phyloP scores from a whole-genome alignment of 2,113 vertebrate genomes.

The Lagenorhynchus albirostris region DNA sequence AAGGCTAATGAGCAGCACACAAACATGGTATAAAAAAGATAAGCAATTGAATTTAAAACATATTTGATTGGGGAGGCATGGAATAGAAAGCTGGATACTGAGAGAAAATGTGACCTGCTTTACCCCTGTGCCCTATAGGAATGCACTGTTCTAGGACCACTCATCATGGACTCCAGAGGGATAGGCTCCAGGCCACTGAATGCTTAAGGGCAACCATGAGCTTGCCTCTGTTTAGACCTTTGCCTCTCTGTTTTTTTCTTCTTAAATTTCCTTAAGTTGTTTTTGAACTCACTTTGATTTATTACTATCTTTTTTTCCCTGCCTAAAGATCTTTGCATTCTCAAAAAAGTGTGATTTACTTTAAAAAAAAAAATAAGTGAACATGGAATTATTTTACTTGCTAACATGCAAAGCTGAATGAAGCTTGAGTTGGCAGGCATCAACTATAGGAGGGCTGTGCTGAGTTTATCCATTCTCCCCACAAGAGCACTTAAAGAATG shows the following conservation, averaged over 20 bases:
- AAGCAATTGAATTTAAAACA: not conserved
- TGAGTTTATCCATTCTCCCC: not conserved
- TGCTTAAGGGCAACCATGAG: not conserved
- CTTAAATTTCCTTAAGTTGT: not conserved
- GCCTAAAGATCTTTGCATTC: not conserved
- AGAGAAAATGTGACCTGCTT: not conserved
- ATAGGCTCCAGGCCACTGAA: not conserved
- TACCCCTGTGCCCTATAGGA: not conserved
- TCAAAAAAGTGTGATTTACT: not conserved
- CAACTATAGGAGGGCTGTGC: not conserved
- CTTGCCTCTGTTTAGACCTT: not conserved
- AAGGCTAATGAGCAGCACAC: not conserved
- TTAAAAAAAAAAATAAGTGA: not conserved
- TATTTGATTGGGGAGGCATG: not conserved
- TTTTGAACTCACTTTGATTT: not conserved
- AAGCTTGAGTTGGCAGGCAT: not conserved
- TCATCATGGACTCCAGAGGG: not conserved
- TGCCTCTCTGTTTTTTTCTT: not conserved
- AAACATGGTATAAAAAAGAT: not conserved
- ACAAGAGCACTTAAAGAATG: not conserved
- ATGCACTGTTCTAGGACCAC: not conserved
- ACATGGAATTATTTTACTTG: not conserved
- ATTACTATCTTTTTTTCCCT: not conserved
- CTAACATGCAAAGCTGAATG: not conserved
- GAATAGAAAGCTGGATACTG: not conserved